Evolutionary conservation across 2,797 vertebrate species (phyloP), one percentile per base, ranked within the genome.

Genomic region (Vespertilio murinus): DNA sequence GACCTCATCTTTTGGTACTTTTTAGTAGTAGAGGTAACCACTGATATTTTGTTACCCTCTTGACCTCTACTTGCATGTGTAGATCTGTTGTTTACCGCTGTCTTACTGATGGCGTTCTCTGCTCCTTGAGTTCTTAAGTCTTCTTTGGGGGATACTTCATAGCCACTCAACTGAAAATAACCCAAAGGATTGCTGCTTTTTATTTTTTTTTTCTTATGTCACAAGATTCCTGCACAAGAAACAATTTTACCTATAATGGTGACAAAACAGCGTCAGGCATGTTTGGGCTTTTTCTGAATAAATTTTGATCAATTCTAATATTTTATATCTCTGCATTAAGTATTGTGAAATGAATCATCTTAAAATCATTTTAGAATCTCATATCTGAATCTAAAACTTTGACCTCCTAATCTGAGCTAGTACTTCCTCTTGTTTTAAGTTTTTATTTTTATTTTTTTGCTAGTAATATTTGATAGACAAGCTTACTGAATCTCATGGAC

Each of bases 241-340:
- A 23, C 69, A 80, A 0, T 92, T 73, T 92, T 89, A 38, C 14
- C 40, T 45, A 2, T 49, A 86, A 38, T 47, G 17, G 30, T 71
- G 86, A 85, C 35, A 94, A 49, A 74, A 49, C 6, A 78, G 5
- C 22, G 54, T 23, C 4, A 30, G n/a, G 12, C 49, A 54, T 69
- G 9, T 91, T 91, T 69, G n/a, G 14, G 11, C 18, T 65, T 94
- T 89, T 94, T 94, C 61, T 91, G 45, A 89, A 45, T 78, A 52
- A 25, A 2, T 91, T 88, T 93, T 94, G 6, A 89, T 65, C 77
- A 89, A 2, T 71, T 94, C 54, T 93, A 54, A 3, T 85, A 33
- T 49, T 59, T 89, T 83, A 65, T 80, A 0, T 95, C 22, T 81
- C 10, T 94, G 65, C 16, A 52, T 64, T 94, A 80, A 90, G 38